Conservation (phyloP, 2,888 invertebrate genomes). For the Oscheius myriophilus region DNA sequence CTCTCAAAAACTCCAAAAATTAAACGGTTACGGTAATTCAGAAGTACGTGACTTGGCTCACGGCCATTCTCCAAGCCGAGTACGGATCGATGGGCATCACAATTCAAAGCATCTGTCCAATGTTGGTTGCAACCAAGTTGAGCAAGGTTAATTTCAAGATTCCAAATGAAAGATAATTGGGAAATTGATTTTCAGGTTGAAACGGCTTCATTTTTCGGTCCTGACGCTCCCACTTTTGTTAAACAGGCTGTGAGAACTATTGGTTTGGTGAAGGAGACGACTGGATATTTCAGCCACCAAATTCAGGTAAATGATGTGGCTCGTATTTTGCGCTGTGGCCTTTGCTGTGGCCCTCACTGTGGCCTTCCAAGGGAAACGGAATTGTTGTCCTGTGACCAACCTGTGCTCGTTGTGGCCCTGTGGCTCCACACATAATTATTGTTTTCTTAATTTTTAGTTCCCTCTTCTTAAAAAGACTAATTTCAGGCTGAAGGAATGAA, state of each 20-base stretch:
- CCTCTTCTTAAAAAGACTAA: no score
- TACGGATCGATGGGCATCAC: constrained; percentile 71
- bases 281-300: constrained; percentile 54
- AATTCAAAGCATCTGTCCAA: constrained; percentile 67
- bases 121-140: constrained; percentile 68
- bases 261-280: constrained; percentile 62
- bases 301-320: constrained; percentile 2
- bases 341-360: no score
- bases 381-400: no score
- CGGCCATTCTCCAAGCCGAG: constrained; percentile 71
- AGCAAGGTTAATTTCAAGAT: constrained; percentile 55
- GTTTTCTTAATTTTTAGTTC: no score
- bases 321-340: no score
- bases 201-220: constrained; percentile 60
- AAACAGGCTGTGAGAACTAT: constrained; percentile 58
- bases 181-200: neutral
- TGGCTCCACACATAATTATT: no score
- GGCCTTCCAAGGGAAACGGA: no score
- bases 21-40: constrained; percentile 55
- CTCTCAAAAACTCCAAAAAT: constrained; percentile 30
- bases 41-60: constrained; percentile 65
- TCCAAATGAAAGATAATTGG: neutral
- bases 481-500: no score
- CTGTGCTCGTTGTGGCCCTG: no score
- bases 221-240: constrained; percentile 53